Percentiles rank a stretch among this genome's conserved stretches.
phyloP scores from a whole-genome alignment of 2,888 invertebrate genomes.

The Synergus laeviventris region DNA sequence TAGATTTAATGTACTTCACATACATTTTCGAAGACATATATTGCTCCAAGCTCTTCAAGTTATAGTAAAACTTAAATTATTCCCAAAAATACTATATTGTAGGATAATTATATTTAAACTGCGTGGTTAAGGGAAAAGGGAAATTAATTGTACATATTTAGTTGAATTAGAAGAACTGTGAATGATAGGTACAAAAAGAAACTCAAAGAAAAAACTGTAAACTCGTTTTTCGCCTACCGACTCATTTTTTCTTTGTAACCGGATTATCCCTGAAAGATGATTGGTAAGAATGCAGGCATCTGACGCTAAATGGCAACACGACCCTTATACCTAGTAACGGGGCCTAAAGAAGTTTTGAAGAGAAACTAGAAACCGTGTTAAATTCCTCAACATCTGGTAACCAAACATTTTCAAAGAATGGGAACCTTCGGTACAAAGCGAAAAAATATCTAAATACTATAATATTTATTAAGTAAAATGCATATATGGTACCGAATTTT shows the following conservation, averaged over 20 bases:
- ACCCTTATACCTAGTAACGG: neutral
- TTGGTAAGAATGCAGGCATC: neutral
- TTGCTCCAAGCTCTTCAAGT: neutral
- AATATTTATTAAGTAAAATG: too few relatives aligned
- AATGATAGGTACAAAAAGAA: neutral
- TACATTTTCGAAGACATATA: neutral
- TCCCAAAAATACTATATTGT: neutral
- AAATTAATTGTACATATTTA: neutral
- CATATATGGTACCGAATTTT: too few relatives aligned
- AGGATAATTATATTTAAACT: neutral
- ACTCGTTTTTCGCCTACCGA: neutral
- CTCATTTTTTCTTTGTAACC: constrained; percentile 6
- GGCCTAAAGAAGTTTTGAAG: neutral
- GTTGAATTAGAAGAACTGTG: neutral
- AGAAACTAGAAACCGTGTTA: neutral
- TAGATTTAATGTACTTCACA: neutral
- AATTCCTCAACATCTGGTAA: neutral
- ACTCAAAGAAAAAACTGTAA: neutral
- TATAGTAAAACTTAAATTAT: neutral
- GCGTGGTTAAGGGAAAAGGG: neutral
- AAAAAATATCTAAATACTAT: too few relatives aligned
- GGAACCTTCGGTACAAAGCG: too few relatives aligned
- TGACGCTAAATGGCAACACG: neutral
- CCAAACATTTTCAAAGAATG: neutral
- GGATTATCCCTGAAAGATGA: constrained; percentile 9